Conservation (phyloP, 2,797 vertebrate species). For the Dendrocincla fuliginosa region DNA sequence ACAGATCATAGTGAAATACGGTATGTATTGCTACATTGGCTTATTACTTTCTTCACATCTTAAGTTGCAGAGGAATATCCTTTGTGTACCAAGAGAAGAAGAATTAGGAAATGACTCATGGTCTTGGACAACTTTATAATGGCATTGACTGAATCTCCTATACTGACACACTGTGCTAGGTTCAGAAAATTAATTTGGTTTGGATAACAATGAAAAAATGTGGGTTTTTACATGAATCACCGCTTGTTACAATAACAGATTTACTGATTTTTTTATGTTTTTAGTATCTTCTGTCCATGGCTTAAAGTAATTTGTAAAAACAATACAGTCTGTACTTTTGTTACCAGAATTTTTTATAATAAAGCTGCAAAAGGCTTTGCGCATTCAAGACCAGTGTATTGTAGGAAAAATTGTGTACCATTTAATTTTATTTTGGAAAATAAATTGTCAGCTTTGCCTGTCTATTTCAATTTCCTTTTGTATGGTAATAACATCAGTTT, state of each 20-base stretch:
- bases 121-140: not conserved
- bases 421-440: conserved; percentile 7
- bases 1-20: not conserved
- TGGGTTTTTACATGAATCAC: not conserved
- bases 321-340: not conserved
- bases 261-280: not conserved
- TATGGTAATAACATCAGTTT: not conserved
- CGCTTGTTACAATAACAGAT: not conserved
- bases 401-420: not conserved
- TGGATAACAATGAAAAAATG: not conserved
- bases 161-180: not conserved
- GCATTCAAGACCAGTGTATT: not conserved
- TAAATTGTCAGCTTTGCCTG: not conserved
- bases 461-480: not conserved
- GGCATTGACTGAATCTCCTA: not conserved
- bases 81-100: not conserved
- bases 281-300: not conserved
- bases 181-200: not conserved
- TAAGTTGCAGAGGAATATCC: not conserved
- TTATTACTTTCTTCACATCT: not conserved
- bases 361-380: not conserved
- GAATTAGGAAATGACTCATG: not conserved
- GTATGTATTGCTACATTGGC: fast-evolving
- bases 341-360: not conserved
- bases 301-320: not conserved